Base-by-base conservation (phyloP, 2,888 invertebrate genomes). In the Synergus umbraculus region DNA sequence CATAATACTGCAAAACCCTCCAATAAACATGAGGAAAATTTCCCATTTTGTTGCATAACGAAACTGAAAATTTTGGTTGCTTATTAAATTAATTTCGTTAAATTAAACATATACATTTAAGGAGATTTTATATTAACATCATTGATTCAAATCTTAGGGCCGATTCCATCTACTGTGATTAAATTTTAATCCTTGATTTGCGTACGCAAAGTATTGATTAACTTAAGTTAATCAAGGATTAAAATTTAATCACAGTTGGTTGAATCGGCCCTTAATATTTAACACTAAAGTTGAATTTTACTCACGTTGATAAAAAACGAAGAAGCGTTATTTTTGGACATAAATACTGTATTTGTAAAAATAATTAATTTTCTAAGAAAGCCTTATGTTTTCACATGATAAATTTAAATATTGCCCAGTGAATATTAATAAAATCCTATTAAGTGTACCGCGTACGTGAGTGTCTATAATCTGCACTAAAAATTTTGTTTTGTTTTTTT, bases 11-110 rank as follows among this genome's bases (percentile, higher is more conserved):
- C 93, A 93, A 76, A 95, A 18, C 7, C 94, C 83, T 0, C 95
- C 96, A 10, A 95, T 78, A 10, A 90, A 82, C 83, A 96, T 94
- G 81, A 94, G 93, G 0, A 93, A 81, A 87, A 93, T 94, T 89
- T 97, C 96, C 79, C 85, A 90, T 13, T 81, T 88, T 0, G 94
- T 94, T 13, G 96, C 93, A 91, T 95, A 96, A 87, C 95, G 94
- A 87, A 94, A 96, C 96, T 96, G 92, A 83, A 93, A 92, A 37
- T 29, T 12, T 29, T 4, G 8, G 29, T 41, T 65, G 9, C 10
- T 66, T 41, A 3, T n/a, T 29, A 43, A 15, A 41, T 43, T 4
- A 9, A 60, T 22, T n/a, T 22, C 10, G 22, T 60, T 10, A 7
- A 54, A 60, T 22, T 60, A 1, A 0, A 9, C 22, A 29, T 29